A percentile compares a stretch with the other conserved stretches of the same genome.
Evolutionary conservation across 2,888 invertebrate species (phyloP).

Genomic region (Gnatocerus cornutus): DNA sequence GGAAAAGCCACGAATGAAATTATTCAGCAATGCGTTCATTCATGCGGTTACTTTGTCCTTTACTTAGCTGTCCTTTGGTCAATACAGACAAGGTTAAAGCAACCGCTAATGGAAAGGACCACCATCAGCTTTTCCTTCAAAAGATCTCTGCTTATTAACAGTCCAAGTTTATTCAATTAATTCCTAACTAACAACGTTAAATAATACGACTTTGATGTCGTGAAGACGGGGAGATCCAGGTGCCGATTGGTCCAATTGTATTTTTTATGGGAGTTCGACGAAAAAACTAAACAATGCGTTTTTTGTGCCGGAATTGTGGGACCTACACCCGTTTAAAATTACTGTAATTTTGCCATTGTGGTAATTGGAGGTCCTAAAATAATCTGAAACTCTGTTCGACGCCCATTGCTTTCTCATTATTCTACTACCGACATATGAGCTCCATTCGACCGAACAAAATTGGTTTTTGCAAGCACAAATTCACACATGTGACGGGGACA

Average conservation of each 20-base stretch:
- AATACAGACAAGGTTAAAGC: conserved; percentile 42
- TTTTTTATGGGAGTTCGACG: conserved; percentile 9
- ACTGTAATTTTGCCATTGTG: conserved; percentile 33
- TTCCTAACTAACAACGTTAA: conserved; percentile 14
- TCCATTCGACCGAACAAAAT: conserved; percentile 38
- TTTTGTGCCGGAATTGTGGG: neutral
- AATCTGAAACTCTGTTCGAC: conserved; percentile 37
- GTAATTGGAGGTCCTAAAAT: conserved; percentile 38
- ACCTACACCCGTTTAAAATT: conserved; percentile 29
- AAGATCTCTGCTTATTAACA: conserved; percentile 29
- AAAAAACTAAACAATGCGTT: conserved; percentile 14
- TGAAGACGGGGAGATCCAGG: neutral
- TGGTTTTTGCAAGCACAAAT: conserved; percentile 45
- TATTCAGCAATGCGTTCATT: conserved; percentile 46
- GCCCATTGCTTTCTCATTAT: conserved; percentile 45
- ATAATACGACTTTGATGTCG: conserved; percentile 15
- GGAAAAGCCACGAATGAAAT: conserved; percentile 48
- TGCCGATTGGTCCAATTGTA: conserved; percentile 8
- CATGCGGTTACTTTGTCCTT: conserved; percentile 53
- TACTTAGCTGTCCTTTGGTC: conserved; percentile 49
- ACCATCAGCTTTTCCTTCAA: conserved; percentile 29
- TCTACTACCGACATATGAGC: conserved; percentile 41
- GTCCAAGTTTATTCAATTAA: conserved; percentile 23
- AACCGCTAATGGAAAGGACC: conserved; percentile 51
- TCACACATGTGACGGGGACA: conserved; percentile 41